Percentiles rank a stretch among this genome's conserved stretches.
phyloP scores from a whole-genome alignment of 1,140 invertebrate species.

The Chironomus striatipennis region DNA sequence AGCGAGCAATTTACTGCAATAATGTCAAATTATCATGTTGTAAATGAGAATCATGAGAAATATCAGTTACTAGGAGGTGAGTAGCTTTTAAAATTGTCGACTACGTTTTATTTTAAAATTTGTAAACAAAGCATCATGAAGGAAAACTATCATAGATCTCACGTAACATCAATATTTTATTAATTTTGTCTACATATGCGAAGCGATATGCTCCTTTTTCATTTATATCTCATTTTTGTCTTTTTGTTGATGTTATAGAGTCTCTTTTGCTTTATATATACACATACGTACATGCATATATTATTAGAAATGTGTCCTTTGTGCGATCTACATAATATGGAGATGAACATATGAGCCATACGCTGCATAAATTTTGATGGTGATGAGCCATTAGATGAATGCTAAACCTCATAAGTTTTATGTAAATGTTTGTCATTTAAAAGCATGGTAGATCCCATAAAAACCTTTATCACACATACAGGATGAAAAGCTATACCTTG shows the following conservation, averaged over 20 bases:
- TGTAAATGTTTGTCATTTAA: constrained; percentile 23
- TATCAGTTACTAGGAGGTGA: constrained; percentile 11
- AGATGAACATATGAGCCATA: constrained; percentile 6
- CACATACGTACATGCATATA: neutral
- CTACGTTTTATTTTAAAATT: too few species aligned
- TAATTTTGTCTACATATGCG: constrained; percentile 8
- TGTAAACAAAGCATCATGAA: neutral
- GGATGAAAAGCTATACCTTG: too few species aligned
- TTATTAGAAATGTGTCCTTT: neutral
- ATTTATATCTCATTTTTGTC: neutral
- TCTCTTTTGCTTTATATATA: too few species aligned
- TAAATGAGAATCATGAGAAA: neutral
- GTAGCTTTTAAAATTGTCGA: neutral
- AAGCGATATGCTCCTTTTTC: neutral
- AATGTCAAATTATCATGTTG: neutral
- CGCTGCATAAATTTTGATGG: constrained; percentile 18
- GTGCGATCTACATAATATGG: neutral
- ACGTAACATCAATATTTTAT: constrained; percentile 22
- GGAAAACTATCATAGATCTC: neutral
- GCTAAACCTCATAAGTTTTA: constrained; percentile 17
- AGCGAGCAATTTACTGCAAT: neutral
- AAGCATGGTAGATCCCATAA: constrained; percentile 12
- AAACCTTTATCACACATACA: constrained; percentile 15
- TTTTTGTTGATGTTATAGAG: too few species aligned
- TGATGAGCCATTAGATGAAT: constrained; percentile 22